A percentile compares a stretch with the other conserved stretches of the same genome.
Conservation (phyloP, 64 coral and sea anemone genomes). For the Porites lutea region DNA sequence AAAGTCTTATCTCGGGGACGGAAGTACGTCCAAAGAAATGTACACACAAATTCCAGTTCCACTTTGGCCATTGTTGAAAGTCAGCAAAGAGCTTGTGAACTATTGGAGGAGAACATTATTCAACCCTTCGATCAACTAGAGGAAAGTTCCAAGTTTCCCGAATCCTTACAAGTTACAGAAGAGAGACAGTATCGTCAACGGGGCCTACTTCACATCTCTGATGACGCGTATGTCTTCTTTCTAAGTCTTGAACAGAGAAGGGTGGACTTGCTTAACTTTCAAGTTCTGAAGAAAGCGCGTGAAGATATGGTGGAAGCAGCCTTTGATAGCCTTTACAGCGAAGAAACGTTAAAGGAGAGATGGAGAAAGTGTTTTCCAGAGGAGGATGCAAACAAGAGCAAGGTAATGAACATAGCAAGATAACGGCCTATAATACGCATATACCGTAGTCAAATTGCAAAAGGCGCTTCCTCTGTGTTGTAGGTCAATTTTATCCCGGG, state of each 20-base stretch:
- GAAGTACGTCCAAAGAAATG: constrained; percentile 27
- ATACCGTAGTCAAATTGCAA: not conserved
- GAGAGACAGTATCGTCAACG: constrained; percentile 7
- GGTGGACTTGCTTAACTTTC: not conserved
- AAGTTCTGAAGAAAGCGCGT: not conserved
- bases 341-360: constrained; percentile 1
- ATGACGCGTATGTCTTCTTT: constrained; percentile 38
- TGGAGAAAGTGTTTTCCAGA: constrained; percentile 6
- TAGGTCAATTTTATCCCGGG: no score
- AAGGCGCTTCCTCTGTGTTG: no score
- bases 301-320: constrained; percentile 40
- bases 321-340: not conserved
- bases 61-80: constrained; percentile 22
- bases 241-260: not conserved
- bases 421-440: not conserved
- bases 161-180: constrained; percentile 48
- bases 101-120: constrained; percentile 24
- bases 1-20: constrained; percentile 20
- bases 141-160: constrained; percentile 9
- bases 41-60: constrained; percentile 2
- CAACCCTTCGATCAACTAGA: not conserved
- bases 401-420: not conserved
- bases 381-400: not conserved
- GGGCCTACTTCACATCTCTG: constrained; percentile 43
- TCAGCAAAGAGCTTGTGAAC: constrained; percentile 22